Base-by-base conservation (phyloP, 2,113 vertebrate species). In the Campylorhamphus procurvoides region DNA sequence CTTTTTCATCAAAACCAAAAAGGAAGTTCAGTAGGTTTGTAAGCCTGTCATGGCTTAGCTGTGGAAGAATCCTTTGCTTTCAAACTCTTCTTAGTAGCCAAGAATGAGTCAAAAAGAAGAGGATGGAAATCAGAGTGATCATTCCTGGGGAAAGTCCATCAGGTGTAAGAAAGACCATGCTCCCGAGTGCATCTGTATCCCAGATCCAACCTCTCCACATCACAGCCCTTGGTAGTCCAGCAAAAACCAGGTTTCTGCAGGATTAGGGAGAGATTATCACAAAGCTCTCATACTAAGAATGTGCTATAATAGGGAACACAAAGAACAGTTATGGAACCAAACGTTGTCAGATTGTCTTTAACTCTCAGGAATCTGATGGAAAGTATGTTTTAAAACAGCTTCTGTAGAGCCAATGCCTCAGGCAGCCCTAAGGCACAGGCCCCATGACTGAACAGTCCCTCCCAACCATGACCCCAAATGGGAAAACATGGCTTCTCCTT, bases 211-310 rank as follows among this genome's bases (percentile, higher is more conserved):
- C 47, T 81, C 37, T 66, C 20, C 15, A 68, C 29, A 62, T 3
- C 71, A 63, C 63, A 63, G 71, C 42, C 44, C 63, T 78, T 49
- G 29, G 73, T 56, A 95, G 77, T n/a, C 46, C 44, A 39, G 47
- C 39, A 56, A 92, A 87, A 80, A 71, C 0, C 63, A 71, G 82
- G 76, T 88, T 90, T 87, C 75, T 59, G 50, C 23, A 84, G 79
- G 56, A 95, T 71, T 88, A 84, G 29, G 50, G 42, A 75, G 47
- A 89, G 80, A 90, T 95, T 94, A 88, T 55, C 85, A 86, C 64
- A 94, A 77, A 92, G 72, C 68, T 84, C 16, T 82, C 74, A 69
- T 69, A 60, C 53, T 71, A 73, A 80, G 76, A 90, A 92, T 15
- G 23, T 56, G 29, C 90, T 80, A 71, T 84, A 91, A 91, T 4